Percentiles rank a stretch among this genome's conserved stretches.
Conservation (phyloP, 2,113 vertebrate species). For the Burhinus bistriatus region DNA sequence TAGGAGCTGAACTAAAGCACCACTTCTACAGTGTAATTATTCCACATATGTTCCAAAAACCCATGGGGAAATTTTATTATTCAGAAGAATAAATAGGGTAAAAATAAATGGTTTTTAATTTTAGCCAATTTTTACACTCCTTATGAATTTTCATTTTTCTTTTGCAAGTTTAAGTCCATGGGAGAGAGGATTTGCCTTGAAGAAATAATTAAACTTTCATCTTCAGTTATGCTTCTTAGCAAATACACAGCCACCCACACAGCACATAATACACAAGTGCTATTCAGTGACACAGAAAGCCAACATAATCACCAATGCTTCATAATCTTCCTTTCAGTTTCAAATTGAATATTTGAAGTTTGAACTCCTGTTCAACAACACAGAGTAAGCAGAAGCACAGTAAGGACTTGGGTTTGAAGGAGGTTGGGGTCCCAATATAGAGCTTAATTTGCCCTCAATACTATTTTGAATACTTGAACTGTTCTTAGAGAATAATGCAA, state of each 20-base stretch:
- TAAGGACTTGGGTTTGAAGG: background rate
- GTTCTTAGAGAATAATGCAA: background rate
- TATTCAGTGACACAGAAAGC: constrained; percentile 24
- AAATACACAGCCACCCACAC: constrained; percentile 49
- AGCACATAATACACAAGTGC: background rate
- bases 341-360: constrained; percentile 1
- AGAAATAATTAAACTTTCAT: constrained; percentile 72
- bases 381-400: background rate
- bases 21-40: constrained; percentile 36
- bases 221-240: constrained; percentile 57
- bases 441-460: background rate
- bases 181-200: constrained; percentile 52
- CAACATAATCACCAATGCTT: background rate
- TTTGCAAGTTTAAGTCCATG: constrained; percentile 39
- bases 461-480: background rate
- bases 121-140: constrained; percentile 58
- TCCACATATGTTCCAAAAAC: constrained; percentile 38
- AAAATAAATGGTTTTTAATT: constrained; percentile 66
- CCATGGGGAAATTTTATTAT: constrained; percentile 26
- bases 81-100: constrained; percentile 31
- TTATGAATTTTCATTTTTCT: constrained; percentile 69
- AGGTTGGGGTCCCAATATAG: background rate
- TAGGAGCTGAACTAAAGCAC: background rate
- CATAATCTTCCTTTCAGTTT: constrained; percentile 14
- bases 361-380: background rate